A percentile compares a stretch with the other conserved stretches of the same genome.
Conservation (phyloP, 2,888 invertebrate species). For the Autographa pulchrina region DNA sequence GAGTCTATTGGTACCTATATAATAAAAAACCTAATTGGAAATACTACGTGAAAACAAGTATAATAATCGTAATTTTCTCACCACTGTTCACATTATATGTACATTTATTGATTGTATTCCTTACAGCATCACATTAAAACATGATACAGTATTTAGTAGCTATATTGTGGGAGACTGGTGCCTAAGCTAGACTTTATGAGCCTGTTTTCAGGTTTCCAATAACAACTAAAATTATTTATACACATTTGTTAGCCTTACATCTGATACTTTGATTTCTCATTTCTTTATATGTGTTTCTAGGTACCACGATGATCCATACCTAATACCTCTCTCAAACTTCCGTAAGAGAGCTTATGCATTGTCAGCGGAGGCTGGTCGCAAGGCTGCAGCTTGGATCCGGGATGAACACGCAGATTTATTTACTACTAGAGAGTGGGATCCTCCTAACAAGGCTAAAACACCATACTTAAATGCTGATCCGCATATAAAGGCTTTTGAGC, state of each 20-base stretch:
- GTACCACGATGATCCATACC: conserved; percentile 97
- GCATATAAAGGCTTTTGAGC: conserved; percentile 91
- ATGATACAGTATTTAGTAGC: too few species aligned
- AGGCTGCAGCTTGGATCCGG: conserved; percentile 95
- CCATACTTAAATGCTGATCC: conserved; percentile 90
- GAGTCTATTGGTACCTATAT: too few species aligned
- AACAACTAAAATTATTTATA: neutral
- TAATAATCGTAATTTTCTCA: too few species aligned
- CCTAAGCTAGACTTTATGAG: too few species aligned
- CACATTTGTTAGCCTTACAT: neutral
- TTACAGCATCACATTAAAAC: too few species aligned
- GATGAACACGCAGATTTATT: conserved; percentile 93
- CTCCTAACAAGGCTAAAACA: conserved; percentile 87
- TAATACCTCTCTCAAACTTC: conserved; percentile 93
- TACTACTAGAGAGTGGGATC: conserved; percentile 90
- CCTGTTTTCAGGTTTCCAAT: too few species aligned
- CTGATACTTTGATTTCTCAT: too few species aligned
- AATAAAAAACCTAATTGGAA: too few species aligned
- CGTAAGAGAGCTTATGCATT: conserved; percentile 93
- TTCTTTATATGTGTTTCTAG: conserved; percentile 63
- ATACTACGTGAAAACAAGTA: too few species aligned
- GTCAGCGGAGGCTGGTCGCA: conserved; percentile 95
- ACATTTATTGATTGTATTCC: too few species aligned
- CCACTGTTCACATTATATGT: too few species aligned
- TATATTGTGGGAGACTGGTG: too few species aligned